Base-by-base conservation (phyloP, 2,113 vertebrate genomes). In the Syrrhaptes paradoxus region DNA sequence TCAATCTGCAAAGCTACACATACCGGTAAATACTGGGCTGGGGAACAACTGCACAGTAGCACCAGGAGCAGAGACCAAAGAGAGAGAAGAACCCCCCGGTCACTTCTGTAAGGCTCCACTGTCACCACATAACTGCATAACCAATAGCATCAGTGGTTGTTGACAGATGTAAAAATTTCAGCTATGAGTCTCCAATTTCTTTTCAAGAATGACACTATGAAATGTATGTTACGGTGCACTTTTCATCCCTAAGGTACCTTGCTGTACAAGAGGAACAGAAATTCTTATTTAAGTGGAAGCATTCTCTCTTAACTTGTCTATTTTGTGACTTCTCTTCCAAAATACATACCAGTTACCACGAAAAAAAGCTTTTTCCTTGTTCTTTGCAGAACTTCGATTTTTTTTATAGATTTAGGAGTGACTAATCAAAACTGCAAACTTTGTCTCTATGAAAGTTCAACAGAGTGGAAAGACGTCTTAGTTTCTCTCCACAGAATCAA, bases 331-430 rank as follows among this genome's bases (percentile, higher is more conserved):
- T 81, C 19, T 46, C 11, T 84, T 90, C 28, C 83, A 70, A 91
- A 90, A 57, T 12, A 29, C 5, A 11, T 17, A 2, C 8, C 32
- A 28, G 4, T n/a, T 81, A 34, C 12, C 11, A 57, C 3, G 24
- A 14, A 28, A 34, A 18, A 16, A 4, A 1, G 0, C 0, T 10
- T 41, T 72, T 55, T 38, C 6, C 4, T 66, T 67, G 4, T 32
- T 80, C 9, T 74, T 92, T 63, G 32, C 2, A 67, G 61, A 92
- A 58, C 6, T 6, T 72, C 77, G 19, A 24, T 83, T 90, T 94
- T 90, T 94, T 75, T 59, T 45, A 25, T 43, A 84, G 24, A 58
- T 81, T 76, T 70, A 75, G 34, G 7, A n/a, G 17, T 55, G 38
- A 49, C 31, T 90, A 51, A 51, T 52, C 48, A 85, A 57, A 85